Base-by-base conservation (phyloP, 2,797 vertebrate genomes). In the Liasis olivaceus region DNA sequence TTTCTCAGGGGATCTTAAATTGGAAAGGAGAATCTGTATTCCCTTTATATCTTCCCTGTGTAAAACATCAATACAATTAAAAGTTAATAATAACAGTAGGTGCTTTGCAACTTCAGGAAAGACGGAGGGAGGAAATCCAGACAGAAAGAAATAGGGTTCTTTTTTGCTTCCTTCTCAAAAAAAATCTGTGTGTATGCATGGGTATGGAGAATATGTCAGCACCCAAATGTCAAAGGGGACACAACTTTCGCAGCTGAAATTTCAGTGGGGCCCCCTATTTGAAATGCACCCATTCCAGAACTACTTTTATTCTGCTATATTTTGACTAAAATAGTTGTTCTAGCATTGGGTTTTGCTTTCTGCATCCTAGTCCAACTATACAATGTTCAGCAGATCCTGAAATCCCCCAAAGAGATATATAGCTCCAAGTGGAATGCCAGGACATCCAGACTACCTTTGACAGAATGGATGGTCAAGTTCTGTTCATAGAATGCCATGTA, bases 251-350 rank as follows among this genome's bases (percentile, higher is more conserved):
- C 7, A 89, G 86, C 90, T 86, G 2, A 90, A 91, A 93, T 60
- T 28, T 90, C 51, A 72, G 87, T 84, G 47, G 88, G 86, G 64
- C 28, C 87, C 64, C 81, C n/a, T 17, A 72, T 66, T 93, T 92
- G 94, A 92, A 64, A 81, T 66, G 1, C 89, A 95, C 63, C 11
- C 2, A 20, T 69, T 93, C 15, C 51, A 6, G 26, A 6, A 89
- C 36, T 90, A 11, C 1, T 93, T 93, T 88, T 85, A 31, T 93
- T 81, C 15, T 64, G n/a, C 51, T 54, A 54, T 54, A 54, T 54
- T 54, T 54, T 54, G 51, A 54, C 7, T 8, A 54, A 54, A 54
- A 54, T 54, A 8, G 6, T 54, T 54, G 51, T 54, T 54, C 51
- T 54, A 54, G 51, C 8, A 54, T 8, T 9, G 51, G 51, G 51